Conservation (phyloP, 1,140 invertebrate species). For the Limonius californicus region DNA sequence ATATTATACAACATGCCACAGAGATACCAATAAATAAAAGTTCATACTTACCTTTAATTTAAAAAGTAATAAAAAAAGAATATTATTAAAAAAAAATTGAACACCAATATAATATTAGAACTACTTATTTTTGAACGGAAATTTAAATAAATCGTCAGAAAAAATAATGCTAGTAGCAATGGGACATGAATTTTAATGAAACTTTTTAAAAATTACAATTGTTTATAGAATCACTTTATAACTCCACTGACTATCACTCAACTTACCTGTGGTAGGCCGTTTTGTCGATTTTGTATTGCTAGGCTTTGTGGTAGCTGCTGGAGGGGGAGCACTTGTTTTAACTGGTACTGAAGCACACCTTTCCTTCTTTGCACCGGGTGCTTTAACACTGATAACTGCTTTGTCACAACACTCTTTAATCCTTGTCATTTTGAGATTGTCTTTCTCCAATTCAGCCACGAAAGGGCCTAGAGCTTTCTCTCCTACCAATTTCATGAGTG, state of each 20-base stretch:
- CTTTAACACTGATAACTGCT: slow-evolving; percentile 77
- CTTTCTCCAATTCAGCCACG: slow-evolving; percentile 82
- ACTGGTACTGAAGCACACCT: slow-evolving; percentile 53
- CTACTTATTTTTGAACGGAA: background rate
- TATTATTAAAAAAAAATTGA: background rate
- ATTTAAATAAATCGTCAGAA: background rate
- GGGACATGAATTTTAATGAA: no score
- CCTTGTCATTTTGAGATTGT: slow-evolving; percentile 89
- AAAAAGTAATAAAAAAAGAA: background rate
- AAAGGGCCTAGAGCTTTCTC: slow-evolving; percentile 87
- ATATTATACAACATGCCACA: no score
- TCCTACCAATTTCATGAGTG: slow-evolving; percentile 87
- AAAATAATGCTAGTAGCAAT: no score
- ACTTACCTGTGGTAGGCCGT: slow-evolving; percentile 20
- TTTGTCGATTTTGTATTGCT: slow-evolving; percentile 24
- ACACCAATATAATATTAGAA: no score
- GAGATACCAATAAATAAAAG: background rate
- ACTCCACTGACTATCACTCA: slow-evolving; percentile 2
- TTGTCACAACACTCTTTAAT: slow-evolving; percentile 94
- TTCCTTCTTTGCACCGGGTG: slow-evolving; percentile 59
- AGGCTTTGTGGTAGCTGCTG: background rate
- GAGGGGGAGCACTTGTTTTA: slow-evolving; percentile 45
- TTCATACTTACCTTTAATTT: background rate
- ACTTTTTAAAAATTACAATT: background rate
- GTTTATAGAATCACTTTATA: background rate